A percentile compares a stretch with the other conserved stretches of the same genome.
These are phyloP conservation scores for Papilio dardanus DNA, from an alignment of 1,140 invertebrate genomes.

Conservation along the genomic window DNA sequence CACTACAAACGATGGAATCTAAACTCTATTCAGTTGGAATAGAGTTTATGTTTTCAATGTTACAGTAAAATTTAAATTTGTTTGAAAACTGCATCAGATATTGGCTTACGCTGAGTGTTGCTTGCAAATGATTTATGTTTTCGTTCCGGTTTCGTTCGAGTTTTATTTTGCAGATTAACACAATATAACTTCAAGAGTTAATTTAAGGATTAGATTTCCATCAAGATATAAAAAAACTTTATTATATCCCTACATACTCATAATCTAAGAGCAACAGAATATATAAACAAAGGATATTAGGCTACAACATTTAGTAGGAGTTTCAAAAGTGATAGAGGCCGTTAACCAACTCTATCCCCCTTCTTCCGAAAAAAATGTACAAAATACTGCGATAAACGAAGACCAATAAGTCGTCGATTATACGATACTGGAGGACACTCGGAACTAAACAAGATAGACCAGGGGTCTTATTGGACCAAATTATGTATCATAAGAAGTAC, in stretches of 20 bases:
- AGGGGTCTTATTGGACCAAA: too few species aligned
- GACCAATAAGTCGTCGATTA: too few species aligned
- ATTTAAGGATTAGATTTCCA: conserved; percentile 36
- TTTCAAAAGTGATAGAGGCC: too few species aligned
- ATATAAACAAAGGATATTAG: neutral
- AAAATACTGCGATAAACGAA: too few species aligned
- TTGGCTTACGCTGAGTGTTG: conserved; percentile 60
- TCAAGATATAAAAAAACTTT: conserved; percentile 23
- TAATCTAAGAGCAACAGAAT: conserved; percentile 4
- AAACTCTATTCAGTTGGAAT: conserved; percentile 42
- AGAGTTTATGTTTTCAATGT: conserved; percentile 22
- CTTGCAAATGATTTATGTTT: conserved; percentile 68
- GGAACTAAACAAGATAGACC: too few species aligned
- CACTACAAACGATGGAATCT: conserved; percentile 42
- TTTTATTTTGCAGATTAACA: conserved; percentile 44
- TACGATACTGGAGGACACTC: too few species aligned
- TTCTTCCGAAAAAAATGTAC: too few species aligned
- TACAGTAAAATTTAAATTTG: conserved; percentile 39
- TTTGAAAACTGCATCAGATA: conserved; percentile 59
- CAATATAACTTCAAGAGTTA: conserved; percentile 36
- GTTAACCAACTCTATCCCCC: too few species aligned
- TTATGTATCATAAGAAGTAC: too few species aligned
- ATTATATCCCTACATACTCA: too few species aligned
- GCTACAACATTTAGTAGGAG: too few species aligned
- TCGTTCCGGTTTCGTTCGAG: conserved; percentile 55